These are phyloP conservation scores for Euura saliciscinereae DNA, from an alignment of 1,140 invertebrate species.

Conservation along the genomic window DNA sequence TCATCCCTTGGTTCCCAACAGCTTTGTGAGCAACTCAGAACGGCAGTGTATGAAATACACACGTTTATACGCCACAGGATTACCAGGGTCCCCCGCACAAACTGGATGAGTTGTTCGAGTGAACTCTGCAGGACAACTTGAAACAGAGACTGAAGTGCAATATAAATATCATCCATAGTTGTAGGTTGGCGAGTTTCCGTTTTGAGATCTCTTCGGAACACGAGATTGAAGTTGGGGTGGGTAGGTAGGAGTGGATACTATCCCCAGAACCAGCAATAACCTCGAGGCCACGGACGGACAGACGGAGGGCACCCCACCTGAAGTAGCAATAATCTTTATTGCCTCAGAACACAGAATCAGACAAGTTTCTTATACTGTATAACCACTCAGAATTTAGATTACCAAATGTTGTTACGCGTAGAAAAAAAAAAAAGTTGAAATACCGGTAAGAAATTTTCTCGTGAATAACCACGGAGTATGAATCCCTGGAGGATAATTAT, in stretches of 20 bases:
- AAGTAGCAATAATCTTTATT: slow-evolving; percentile 45
- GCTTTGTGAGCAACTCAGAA: background rate
- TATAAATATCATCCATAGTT: slow-evolving; percentile 24
- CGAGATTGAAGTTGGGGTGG: background rate
- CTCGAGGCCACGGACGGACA: slow-evolving; percentile 15
- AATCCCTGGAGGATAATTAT: no score
- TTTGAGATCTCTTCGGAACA: slow-evolving; percentile 10
- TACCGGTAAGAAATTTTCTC: no score
- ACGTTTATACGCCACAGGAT: background rate
- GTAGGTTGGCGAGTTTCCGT: slow-evolving; percentile 8
- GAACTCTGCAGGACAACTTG: background rate
- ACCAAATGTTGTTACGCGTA: no score
- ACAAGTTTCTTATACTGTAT: background rate
- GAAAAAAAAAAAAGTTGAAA: no score
- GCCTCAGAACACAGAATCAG: slow-evolving; percentile 19
- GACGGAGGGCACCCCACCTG: slow-evolving; percentile 28
- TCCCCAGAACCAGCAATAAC: slow-evolving; percentile 35
- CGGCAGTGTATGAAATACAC: background rate
- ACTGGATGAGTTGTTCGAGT: background rate
- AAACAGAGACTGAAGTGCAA: slow-evolving; percentile 22
- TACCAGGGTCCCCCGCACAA: background rate
- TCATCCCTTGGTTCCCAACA: background rate
- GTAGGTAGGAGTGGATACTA: background rate
- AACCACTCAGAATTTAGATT: no score
- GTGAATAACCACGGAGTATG: no score